phyloP scores from a whole-genome alignment of 2,113 vertebrate species.

The Dipodomys merriami region DNA sequence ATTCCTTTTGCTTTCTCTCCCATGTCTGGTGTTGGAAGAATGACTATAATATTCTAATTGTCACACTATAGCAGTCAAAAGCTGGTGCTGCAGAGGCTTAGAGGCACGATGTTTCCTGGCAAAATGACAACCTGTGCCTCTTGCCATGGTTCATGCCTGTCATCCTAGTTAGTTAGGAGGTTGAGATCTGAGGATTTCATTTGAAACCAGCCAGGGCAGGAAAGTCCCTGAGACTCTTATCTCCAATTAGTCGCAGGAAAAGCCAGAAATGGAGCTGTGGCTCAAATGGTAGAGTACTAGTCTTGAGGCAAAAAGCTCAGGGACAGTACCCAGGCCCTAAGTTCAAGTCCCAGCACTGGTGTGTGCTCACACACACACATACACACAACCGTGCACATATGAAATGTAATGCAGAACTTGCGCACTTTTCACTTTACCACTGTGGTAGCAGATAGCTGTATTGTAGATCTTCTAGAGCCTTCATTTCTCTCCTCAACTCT shows the following conservation, averaged over 20 bases:
- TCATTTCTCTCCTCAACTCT: background rate
- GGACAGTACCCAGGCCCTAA: no score
- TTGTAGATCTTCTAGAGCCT: background rate
- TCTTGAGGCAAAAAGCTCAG: no score
- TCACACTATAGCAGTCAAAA: constrained; percentile 14
- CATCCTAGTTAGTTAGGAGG: no score
- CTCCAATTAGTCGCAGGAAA: no score
- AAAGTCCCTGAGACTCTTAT: no score
- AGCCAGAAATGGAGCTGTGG: no score
- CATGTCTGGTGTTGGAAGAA: constrained; percentile 21
- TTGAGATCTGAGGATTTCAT: no score
- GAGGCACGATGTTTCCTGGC: background rate
- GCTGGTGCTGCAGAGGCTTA: background rate
- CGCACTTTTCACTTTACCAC: background rate
- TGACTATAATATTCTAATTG: constrained; percentile 25
- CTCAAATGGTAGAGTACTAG: no score
- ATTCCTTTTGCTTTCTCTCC: constrained; percentile 36
- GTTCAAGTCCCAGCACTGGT: no score
- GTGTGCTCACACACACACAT: no score
- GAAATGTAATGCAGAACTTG: background rate
- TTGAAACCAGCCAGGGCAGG: no score
- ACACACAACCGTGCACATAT: background rate
- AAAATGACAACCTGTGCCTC: background rate
- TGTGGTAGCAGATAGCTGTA: background rate
- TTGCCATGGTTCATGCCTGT: no score